Conservation (phyloP, 1,140 invertebrate genomes). For the Listronotus bonariensis region DNA sequence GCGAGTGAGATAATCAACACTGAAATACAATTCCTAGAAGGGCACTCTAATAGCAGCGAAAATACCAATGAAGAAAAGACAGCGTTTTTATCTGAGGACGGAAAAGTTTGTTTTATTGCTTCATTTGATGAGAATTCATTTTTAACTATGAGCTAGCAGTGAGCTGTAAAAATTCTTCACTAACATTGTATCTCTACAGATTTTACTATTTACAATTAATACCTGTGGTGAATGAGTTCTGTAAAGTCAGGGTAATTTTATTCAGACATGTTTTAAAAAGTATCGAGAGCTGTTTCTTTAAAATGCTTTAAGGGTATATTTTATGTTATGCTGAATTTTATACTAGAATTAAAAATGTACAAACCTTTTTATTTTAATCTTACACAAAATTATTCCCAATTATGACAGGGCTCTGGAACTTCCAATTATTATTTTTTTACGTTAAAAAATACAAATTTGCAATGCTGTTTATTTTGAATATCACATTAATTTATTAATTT, state of each 20-base stretch:
- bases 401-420: too few relatives aligned
- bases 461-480: too few relatives aligned
- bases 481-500: too few relatives aligned
- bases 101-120: conserved; percentile 34
- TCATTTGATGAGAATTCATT: conserved; percentile 29
- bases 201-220: too few relatives aligned
- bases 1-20: conserved; percentile 44
- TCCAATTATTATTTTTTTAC: too few relatives aligned
- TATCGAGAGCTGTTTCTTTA: background rate
- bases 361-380: too few relatives aligned
- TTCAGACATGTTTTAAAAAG: background rate
- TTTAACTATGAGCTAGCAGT: conserved; percentile 17
- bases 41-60: conserved; percentile 11
- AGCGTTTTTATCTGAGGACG: conserved; percentile 30
- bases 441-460: too few relatives aligned
- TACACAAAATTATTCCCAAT: too few relatives aligned
- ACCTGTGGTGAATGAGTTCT: too few relatives aligned
- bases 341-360: too few relatives aligned
- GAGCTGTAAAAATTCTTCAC: background rate
- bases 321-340: too few relatives aligned
- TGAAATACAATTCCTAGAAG: conserved; percentile 51
- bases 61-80: conserved; percentile 4
- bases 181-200: background rate
- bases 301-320: background rate
- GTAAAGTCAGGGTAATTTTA: too few relatives aligned